A percentile compares a stretch with the other conserved stretches of the same genome.
Conservation (phyloP, 2,113 vertebrate genomes). For the Dolichotis patagonum region DNA sequence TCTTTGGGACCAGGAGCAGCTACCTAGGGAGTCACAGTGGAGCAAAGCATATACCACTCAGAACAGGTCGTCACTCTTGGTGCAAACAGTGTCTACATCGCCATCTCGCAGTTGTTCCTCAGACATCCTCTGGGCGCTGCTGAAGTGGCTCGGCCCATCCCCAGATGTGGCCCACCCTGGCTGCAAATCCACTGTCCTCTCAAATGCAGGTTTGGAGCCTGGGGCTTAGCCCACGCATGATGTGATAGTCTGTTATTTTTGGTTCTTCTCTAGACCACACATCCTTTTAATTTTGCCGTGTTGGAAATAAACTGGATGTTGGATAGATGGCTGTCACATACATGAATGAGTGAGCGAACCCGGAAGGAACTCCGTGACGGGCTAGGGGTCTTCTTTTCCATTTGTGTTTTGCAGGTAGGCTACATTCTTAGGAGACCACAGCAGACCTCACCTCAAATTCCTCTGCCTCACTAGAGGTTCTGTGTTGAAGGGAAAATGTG, state of each 20-base stretch:
- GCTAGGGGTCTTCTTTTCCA: neutral
- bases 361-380: rapidly evolving
- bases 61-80: neutral
- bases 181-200: neutral
- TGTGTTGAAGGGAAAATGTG: neutral
- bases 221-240: rapidly evolving
- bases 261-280: neutral
- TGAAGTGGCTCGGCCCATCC: rapidly evolving
- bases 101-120: neutral
- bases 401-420: neutral
- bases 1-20: neutral
- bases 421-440: neutral
- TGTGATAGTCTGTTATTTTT: neutral
- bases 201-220: too few species aligned
- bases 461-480: neutral
- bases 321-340: too few species aligned
- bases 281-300: neutral
- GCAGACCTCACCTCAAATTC: neutral
- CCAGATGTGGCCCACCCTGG: neutral
- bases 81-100: too few species aligned
- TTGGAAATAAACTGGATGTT: neutral
- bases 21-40: too few species aligned
- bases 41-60: neutral
- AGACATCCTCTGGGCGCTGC: rapidly evolving
- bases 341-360: neutral